Base-by-base conservation (phyloP, 2,113 vertebrate genomes). In the Zosterops japonicus region DNA sequence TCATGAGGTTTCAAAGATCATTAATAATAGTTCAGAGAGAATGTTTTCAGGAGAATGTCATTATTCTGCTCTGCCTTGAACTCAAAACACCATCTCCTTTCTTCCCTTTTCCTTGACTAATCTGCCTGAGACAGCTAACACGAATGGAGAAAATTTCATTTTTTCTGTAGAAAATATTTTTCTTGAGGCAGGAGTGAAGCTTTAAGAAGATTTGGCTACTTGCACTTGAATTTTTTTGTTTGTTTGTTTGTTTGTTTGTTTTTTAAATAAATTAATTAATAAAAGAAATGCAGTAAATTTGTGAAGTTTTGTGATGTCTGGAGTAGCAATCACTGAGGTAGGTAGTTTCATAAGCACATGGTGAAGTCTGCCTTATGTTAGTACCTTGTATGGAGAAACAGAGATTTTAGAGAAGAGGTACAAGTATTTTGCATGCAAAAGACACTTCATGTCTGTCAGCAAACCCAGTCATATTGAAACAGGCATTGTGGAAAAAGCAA, bases 401-500 rank as follows among this genome's bases (percentile, higher is more conserved):
- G 52, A 44, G 10, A 42, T 41, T 75, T 56, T 20, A 16, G 41
- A 50, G 49, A 72, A 72, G 35, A 75, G 9, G 5, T 41, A 27
- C 41, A 69, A 41, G 9, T 87, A 72, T 85, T 95, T 76, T 79
- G 53, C 70, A 20, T 29, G 21, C 65, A 89, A 76, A 95, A 83
- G 77, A 67, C 22, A 46, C 44, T 91, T 91, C 31, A 9, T 82
- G 41, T 67, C 81, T 95, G 81, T 94, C 96, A 95, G 61, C 81
- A 94, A 84, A 82, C 21, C 20, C 36, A 36, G 41, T 79, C 61
- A 65, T 89, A 94, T 64, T 89, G 94, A 81, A 92, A 44, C 15
- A 92, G 33, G 46, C 87, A 20, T 84, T 85, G 70, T 89, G 72
- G 68, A 75, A 82, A 92, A 95, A 86, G 17, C 83, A 53, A 49